These are phyloP conservation scores for Nipponacmea schrenckii DNA, from an alignment of 2,888 invertebrate genomes.

Conservation along the genomic window DNA sequence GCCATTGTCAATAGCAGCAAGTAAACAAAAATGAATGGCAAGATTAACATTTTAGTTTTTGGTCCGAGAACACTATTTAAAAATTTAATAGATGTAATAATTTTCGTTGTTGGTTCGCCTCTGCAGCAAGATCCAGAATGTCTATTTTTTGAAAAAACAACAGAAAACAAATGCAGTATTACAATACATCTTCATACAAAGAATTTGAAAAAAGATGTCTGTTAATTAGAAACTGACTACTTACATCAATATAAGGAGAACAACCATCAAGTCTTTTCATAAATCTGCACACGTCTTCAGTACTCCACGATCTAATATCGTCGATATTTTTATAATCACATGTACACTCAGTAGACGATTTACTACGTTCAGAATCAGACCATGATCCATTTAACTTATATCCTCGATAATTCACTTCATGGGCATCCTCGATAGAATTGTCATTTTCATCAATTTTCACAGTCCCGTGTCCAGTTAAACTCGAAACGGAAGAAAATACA, in stretches of 20 bases:
- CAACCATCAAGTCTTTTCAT: constrained; percentile 27
- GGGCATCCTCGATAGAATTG: background rate
- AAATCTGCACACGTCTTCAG: constrained; percentile 24
- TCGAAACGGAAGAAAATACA: background rate
- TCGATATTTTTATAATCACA: constrained; percentile 22
- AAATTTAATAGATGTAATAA: no score
- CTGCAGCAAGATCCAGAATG: no score
- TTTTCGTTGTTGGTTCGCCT: no score
- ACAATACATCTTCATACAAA: no score
- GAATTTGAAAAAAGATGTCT: no score
- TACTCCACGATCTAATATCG: constrained; percentile 24
- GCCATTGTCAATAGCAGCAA: no score
- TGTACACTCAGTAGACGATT: constrained; percentile 11
- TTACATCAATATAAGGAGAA: constrained; percentile 24
- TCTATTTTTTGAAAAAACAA: no score
- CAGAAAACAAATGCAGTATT: no score
- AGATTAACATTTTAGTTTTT: no score
- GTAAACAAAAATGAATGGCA: no score
- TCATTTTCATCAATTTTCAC: background rate
- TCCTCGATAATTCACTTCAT: background rate
- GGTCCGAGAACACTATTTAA: no score
- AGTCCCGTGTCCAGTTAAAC: background rate
- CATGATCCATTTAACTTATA: background rate
- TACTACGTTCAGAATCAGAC: constrained; percentile 12
- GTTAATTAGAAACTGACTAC: background rate